Base-by-base conservation (phyloP, 2,797 vertebrate genomes). In the Holocentrus rufus region DNA sequence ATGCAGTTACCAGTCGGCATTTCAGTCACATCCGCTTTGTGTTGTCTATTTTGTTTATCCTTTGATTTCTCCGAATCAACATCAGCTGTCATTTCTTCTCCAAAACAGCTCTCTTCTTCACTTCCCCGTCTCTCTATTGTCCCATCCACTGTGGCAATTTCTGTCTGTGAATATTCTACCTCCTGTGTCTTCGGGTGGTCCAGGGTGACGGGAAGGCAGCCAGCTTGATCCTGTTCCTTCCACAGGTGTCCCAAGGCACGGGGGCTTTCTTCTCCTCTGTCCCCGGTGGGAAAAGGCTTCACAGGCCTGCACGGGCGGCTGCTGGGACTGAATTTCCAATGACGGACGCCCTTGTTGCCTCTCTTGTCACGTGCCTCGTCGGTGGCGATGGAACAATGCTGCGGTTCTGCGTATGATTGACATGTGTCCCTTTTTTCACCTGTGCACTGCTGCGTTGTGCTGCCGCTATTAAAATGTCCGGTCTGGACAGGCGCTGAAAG, bases 251-350 rank as follows among this genome's bases (percentile, higher is more conserved):
- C 73, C 56, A 55, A 56, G 57, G 71, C 23, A 46, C 67, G 54
- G 1, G 39, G 60, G 74, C 74, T 81, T 83, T 76, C 72, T 73
- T 81, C 57, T 63, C 9, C 63, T 77, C 20, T 66, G 10, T 83
- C 44, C 72, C 59, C 69, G 63, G 78, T 61, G 80, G 87, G 50
- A 77, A 68, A 64, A 66, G 47, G 62, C 57, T 85, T 65, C 55
- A 22, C 3, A 2, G 60, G 39, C 4, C 36, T 23, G 23, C 47
- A 27, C 39, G 66, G 77, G 59, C 71, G 46, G 61, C 72, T 82
- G 77, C 80, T 76, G 58, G 66, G 79, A 74, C 73, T 65, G 54
- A 69, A 72, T 84, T 87, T 79, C 82, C 69, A 64, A 7, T 76
- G 78, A 86, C 76, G 66, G 75, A 67, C 58, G 50, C 68, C 61